A percentile compares a stretch with the other conserved stretches of the same genome.
These are phyloP conservation scores for Lasioglossum calceatum DNA, from an alignment of 2,888 invertebrate genomes.

Conservation along the genomic window DNA sequence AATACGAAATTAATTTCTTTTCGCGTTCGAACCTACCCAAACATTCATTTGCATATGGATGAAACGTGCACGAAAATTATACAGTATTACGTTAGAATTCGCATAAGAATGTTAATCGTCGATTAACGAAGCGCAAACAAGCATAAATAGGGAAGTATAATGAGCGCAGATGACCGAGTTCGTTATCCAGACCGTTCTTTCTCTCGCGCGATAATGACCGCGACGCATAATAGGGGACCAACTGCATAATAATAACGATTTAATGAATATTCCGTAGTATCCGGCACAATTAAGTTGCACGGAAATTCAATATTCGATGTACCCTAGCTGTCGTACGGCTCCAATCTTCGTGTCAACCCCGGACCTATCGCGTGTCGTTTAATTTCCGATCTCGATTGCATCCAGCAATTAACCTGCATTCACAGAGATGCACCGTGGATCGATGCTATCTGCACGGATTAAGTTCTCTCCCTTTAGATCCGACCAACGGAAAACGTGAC, in stretches of 20 bases:
- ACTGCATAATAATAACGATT: constrained; percentile 16
- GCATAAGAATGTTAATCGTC: background rate
- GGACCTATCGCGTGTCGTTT: constrained; percentile 14
- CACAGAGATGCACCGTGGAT: background rate
- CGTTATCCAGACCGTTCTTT: background rate
- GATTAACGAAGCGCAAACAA: background rate
- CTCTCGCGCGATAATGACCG: background rate
- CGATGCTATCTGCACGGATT: constrained; percentile 3
- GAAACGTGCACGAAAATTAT: background rate
- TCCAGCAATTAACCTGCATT: constrained; percentile 15
- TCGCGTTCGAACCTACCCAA: background rate
- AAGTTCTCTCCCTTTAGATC: background rate
- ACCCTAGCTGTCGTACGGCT: background rate
- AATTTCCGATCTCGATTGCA: constrained; percentile 33
- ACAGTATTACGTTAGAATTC: background rate
- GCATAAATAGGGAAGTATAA: background rate
- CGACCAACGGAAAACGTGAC: background rate
- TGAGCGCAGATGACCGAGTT: background rate
- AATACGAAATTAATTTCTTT: background rate
- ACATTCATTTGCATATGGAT: background rate
- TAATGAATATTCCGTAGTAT: constrained; percentile 8
- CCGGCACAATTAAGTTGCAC: constrained; percentile 13
- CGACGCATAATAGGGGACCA: background rate
- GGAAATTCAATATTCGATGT: constrained; percentile 11
- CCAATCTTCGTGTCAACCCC: constrained; percentile 26